Conservation (phyloP, 2,888 invertebrate genomes). For the Meiosimyza decipiens region DNA sequence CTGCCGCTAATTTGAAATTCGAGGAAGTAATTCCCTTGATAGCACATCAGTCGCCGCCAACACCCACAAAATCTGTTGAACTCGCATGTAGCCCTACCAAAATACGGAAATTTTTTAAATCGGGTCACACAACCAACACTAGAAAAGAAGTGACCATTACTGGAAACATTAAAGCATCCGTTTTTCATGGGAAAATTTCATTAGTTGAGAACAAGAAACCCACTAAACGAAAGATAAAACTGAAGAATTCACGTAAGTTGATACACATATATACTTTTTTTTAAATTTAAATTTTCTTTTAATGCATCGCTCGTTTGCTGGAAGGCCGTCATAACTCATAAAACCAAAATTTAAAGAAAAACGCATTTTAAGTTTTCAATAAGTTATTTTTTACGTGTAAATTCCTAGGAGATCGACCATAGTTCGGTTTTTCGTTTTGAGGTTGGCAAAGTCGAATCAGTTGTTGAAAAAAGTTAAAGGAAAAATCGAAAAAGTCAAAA, state of each 20-base stretch:
- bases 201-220: slow-evolving; percentile 51
- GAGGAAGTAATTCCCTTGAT: slow-evolving; percentile 55
- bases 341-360: no score
- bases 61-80: slow-evolving; percentile 38
- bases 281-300: background rate
- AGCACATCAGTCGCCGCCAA: slow-evolving; percentile 33
- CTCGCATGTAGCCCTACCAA: slow-evolving; percentile 35
- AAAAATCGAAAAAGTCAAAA: no score
- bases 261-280: background rate
- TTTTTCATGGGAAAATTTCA: slow-evolving; percentile 58
- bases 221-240: slow-evolving; percentile 44
- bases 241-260: slow-evolving; percentile 41
- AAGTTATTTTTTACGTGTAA: no score
- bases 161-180: slow-evolving; percentile 58
- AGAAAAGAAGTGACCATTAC: slow-evolving; percentile 61
- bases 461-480: no score
- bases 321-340: no score
- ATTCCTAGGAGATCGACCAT: no score
- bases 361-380: no score
- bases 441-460: no score
- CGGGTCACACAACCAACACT: slow-evolving; percentile 52
- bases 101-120: slow-evolving; percentile 63
- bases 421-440: no score
- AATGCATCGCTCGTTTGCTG: no score
- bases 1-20: slow-evolving; percentile 36